phyloP scores from a whole-genome alignment of 2,113 vertebrate species.

The Siniperca chuatsi region DNA sequence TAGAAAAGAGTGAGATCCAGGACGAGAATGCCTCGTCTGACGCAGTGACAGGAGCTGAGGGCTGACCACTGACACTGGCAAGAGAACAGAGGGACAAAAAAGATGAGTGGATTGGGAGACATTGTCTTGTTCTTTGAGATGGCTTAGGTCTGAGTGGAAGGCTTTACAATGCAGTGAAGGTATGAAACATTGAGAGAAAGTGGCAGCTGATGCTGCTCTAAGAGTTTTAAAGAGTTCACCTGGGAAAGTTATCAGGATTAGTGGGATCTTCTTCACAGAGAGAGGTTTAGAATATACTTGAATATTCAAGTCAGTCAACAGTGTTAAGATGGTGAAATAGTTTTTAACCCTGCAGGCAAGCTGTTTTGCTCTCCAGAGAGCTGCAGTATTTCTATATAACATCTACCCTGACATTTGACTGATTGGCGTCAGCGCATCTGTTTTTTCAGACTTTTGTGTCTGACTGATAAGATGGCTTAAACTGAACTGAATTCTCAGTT shows the following conservation, averaged over 20 bases:
- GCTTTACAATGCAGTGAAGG: neutral
- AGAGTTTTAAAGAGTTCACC: neutral
- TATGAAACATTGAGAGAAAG: neutral
- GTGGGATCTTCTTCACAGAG: neutral
- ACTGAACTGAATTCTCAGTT: neutral
- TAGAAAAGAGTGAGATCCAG: neutral
- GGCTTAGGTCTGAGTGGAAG: neutral
- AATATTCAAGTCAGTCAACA: neutral
- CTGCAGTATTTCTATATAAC: neutral
- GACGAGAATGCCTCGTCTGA: neutral
- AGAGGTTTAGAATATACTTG: neutral
- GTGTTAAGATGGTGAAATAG: neutral
- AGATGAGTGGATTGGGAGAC: neutral
- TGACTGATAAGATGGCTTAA: too few species aligned
- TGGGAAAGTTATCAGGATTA: neutral
- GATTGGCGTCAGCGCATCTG: neutral
- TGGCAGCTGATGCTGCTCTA: neutral
- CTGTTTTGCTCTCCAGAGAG: neutral
- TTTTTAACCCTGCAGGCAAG: neutral
- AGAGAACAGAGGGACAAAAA: constrained; percentile 3
- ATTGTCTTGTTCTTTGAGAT: neutral
- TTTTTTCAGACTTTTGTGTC: too few species aligned
- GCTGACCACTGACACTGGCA: neutral
- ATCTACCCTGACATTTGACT: neutral
- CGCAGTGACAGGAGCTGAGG: neutral